Conservation (phyloP, 2,113 vertebrate species). For the Cyanocitta stelleri region DNA sequence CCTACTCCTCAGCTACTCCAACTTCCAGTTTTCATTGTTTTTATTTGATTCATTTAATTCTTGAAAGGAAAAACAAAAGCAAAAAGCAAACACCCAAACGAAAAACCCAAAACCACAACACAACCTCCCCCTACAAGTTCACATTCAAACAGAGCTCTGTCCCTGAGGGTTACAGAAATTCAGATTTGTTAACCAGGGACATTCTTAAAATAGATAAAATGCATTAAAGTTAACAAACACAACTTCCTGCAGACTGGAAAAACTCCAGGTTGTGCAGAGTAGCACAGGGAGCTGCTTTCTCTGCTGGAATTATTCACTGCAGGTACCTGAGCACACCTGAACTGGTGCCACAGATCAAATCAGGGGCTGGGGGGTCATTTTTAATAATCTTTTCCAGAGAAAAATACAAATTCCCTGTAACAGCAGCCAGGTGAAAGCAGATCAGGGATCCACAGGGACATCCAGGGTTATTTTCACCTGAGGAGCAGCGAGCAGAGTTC, state of each 20-base stretch:
- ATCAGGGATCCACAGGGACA: background rate
- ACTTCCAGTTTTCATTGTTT: background rate
- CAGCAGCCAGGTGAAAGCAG: background rate
- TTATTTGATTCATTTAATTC: background rate
- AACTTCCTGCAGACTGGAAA: background rate
- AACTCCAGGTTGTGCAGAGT: fast-evolving
- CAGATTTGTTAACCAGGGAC: background rate
- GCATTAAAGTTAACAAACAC: background rate
- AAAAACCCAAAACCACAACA: background rate
- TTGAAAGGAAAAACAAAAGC: background rate
- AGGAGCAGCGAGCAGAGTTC: background rate
- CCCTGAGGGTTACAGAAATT: background rate
- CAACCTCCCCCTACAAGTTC: background rate
- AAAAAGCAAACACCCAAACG: background rate
- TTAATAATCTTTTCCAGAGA: background rate
- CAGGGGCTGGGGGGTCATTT: background rate
- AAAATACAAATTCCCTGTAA: background rate
- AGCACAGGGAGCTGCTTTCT: background rate
- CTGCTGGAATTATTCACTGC: background rate
- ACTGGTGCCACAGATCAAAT: background rate
- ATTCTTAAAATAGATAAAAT: background rate
- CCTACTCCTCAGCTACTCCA: background rate
- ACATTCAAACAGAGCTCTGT: background rate
- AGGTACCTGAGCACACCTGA: fast-evolving
- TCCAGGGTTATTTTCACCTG: background rate